Evolutionary conservation across 2,113 vertebrate genomes (phyloP).

Genomic region (Piprites chloris): DNA sequence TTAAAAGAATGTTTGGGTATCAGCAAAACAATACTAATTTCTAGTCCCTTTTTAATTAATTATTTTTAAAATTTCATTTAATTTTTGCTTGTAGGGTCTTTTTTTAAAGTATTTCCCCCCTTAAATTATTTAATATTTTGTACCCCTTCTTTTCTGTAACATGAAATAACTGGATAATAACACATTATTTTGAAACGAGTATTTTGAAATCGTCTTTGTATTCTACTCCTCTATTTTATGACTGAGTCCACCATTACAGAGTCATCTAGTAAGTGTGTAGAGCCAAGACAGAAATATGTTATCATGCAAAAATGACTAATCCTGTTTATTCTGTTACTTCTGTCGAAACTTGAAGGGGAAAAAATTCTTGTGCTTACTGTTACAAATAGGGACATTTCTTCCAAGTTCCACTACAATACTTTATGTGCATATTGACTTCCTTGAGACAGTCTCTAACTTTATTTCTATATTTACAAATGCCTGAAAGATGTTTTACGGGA

Average conservation of each 20-base stretch:
- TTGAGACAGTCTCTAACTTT: slow-evolving; percentile 31
- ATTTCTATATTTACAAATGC: slow-evolving; percentile 6
- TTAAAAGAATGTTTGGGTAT: not conserved
- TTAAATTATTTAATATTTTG: not conserved
- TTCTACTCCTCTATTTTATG: not conserved
- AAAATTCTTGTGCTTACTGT: not conserved
- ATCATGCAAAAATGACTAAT: slow-evolving; percentile 7
- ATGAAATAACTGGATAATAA: not conserved
- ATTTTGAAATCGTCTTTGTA: not conserved
- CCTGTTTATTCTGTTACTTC: not conserved
- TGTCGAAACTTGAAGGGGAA: slow-evolving; percentile 10
- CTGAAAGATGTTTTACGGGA: not conserved
- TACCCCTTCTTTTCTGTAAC: not conserved
- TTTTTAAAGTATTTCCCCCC: not conserved
- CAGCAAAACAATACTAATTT: not conserved
- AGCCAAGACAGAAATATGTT: slow-evolving; percentile 12
- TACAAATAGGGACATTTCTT: slow-evolving; percentile 10
- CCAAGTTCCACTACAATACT: slow-evolving; percentile 30
- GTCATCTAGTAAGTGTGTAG: not conserved
- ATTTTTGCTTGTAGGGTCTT: not conserved
- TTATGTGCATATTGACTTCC: not conserved
- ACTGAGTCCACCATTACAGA: not conserved
- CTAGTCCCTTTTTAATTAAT: not conserved
- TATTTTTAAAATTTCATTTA: not conserved
- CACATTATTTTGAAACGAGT: not conserved